Evolutionary conservation across 2,797 vertebrate genomes (phyloP), one percentile per base, ranked within the genome.

Genomic region (Otolemur crassicaudatus): DNA sequence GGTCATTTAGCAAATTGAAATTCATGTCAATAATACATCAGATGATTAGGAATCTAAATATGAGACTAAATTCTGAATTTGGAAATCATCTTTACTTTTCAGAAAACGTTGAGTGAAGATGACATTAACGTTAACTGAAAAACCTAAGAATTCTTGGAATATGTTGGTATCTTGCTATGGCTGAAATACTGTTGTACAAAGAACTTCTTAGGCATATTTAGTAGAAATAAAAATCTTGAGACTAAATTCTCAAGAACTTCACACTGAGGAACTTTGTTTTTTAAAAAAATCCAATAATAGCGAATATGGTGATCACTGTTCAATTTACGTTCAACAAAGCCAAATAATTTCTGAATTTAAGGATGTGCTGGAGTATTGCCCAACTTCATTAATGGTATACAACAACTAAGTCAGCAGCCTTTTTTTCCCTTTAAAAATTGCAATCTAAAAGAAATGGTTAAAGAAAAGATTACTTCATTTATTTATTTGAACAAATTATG

Each of bases 401-500:
- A 83, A 10, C 17, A 56, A 70, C 23, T 75, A 34, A 6, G 1
- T 65, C 11, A 65, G 40, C 11, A 5, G 14, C n/a, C 13, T 37
- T 43, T 61, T 61, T 20, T 75, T 69, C 25, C 22, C 75, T 63
- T 86, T 95, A 31, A 17, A 87, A 81, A 85, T 72, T 76, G 1
- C 23, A 81, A 49, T 19, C 17, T 80, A 65, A 6, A 87, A 58
- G 7, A 43, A 2, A 37, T 43, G 25, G 23, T 16, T 22, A 7
- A 80, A 84, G 58, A 67, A 72, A 88, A 34, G 1, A 19, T 14
- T 2, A n/a, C 7, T 61, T 31, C 56, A 19, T 82, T 77, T 91
- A 93, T 49, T 61, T 83, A 16, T 82, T 88, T 94, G 58, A 94
- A 79, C 22, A 86, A 73, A 79, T 27, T 23, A 93, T 77, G 46